Evolutionary conservation across 1,140 invertebrate species (phyloP), one percentile per base, ranked within the genome.

Genomic region (Sitophilus oryzae): DNA sequence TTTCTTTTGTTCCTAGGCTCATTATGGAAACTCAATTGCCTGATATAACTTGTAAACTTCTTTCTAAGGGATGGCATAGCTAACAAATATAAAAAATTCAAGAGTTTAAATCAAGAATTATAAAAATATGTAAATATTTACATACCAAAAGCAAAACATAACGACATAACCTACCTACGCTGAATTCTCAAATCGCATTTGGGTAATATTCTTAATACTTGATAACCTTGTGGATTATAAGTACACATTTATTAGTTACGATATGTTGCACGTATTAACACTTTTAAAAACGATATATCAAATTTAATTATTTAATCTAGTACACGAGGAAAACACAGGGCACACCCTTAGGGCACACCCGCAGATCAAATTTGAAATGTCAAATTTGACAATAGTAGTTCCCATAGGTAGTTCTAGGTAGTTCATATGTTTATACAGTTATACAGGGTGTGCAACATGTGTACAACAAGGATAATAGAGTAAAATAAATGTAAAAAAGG

Each of bases 31-130:
- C 84, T 85, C 52, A 87, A 70, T 70, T 87, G 84, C 43, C 84
- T 76, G 70, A 88, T 82, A 70, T 87, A 85, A 56, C 82, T 84
- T 53, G 81, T 82, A 60, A 88, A 80, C 72, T 83, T 80, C 76
- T 87, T 85, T 37, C 82, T 73, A 61, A 88, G 74, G 41, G 83
- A 85, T 56, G 85, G 83, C 84, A 87, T 87, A 18, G 18, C 56
- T 56, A 44, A 6, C 42, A 54, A 21, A 23, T 19, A 22, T 15
- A 14, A 21, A 35, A 36, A 48, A 35, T 45, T 30, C 34, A 6
- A 35, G n/a, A 35, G 6, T 35, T 4, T 19, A 3, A 2, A 19
- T 20, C 11, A 48, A 36, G 4, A 36, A 48, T 48, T 48, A 9
- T 35, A 37, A 36, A 35, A 36, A 48, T 9, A 48, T 20, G 16